phyloP scores from a whole-genome alignment of 2,888 invertebrate genomes.

The Drosophila cognata region DNA sequence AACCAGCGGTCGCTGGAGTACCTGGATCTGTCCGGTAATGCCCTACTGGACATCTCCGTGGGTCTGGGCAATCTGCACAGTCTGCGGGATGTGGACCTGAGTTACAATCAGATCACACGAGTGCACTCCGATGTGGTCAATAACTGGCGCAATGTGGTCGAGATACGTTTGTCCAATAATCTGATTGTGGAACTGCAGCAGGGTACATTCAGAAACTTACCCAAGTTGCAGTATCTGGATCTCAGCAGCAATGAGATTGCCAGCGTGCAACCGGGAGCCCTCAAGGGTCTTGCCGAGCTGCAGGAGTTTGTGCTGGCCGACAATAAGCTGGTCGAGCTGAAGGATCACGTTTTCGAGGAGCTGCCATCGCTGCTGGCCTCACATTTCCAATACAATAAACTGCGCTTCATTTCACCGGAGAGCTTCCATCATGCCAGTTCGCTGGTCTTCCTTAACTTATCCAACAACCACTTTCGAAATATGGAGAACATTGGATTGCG shows the following conservation, averaged over 20 bases:
- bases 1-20: slow-evolving; percentile 89
- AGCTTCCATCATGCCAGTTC: slow-evolving; percentile 92
- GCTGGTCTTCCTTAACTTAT: slow-evolving; percentile 92
- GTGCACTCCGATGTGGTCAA: slow-evolving; percentile 90
- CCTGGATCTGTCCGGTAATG: slow-evolving; percentile 92
- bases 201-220: slow-evolving; percentile 90
- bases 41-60: slow-evolving; percentile 89
- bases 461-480: slow-evolving; percentile 91
- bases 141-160: slow-evolving; percentile 89
- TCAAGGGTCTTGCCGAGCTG: slow-evolving; percentile 89
- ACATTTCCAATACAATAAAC: slow-evolving; percentile 92
- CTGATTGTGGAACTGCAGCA: slow-evolving; percentile 89
- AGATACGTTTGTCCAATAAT: slow-evolving; percentile 91
- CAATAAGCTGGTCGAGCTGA: slow-evolving; percentile 91
- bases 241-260: slow-evolving; percentile 93
- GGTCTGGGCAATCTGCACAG: slow-evolving; percentile 89
- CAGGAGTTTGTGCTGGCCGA: slow-evolving; percentile 89
- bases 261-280: slow-evolving; percentile 90
- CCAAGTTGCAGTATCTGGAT: slow-evolving; percentile 90
- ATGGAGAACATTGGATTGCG: slow-evolving; percentile 91
- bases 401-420: slow-evolving; percentile 89
- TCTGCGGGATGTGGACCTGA: slow-evolving; percentile 90
- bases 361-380: slow-evolving; percentile 88
- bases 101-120: slow-evolving; percentile 90
- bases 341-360: slow-evolving; percentile 91